These are phyloP conservation scores for Trichechus manatus DNA, from an alignment of 2,113 vertebrate genomes.

Conservation along the genomic window DNA sequence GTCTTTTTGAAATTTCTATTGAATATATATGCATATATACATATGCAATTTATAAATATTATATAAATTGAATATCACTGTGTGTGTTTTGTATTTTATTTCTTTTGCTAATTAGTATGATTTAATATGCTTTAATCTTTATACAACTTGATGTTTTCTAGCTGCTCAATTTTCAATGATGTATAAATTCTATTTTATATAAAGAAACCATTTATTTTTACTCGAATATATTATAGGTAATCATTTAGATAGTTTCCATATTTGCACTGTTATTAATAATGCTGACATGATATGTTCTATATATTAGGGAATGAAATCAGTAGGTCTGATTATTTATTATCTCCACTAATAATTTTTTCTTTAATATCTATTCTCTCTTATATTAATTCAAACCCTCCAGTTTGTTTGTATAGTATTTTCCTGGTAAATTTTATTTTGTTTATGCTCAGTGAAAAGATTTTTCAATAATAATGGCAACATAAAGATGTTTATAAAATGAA, in stretches of 20 bases:
- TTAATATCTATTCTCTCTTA: background rate
- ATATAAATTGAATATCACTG: background rate
- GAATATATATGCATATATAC: background rate
- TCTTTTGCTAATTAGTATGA: background rate
- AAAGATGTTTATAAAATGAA: background rate
- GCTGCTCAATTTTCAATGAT: background rate
- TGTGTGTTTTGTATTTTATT: background rate
- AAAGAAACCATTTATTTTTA: background rate
- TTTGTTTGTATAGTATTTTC: background rate
- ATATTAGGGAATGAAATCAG: background rate
- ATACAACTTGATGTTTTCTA: background rate
- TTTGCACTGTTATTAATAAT: background rate
- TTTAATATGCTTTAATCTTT: background rate
- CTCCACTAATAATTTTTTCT: background rate
- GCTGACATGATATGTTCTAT: background rate
- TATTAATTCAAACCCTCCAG: background rate
- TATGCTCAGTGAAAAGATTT: background rate
- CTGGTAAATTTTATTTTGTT: background rate
- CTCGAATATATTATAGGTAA: background rate
- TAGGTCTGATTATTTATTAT: background rate
- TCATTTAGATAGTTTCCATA: background rate
- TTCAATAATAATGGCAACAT: background rate
- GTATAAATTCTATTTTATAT: background rate
- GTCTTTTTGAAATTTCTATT: background rate
- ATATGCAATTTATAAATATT: background rate